phyloP scores from a whole-genome alignment of 1,140 invertebrate species.

The Drosophila baimaii region DNA sequence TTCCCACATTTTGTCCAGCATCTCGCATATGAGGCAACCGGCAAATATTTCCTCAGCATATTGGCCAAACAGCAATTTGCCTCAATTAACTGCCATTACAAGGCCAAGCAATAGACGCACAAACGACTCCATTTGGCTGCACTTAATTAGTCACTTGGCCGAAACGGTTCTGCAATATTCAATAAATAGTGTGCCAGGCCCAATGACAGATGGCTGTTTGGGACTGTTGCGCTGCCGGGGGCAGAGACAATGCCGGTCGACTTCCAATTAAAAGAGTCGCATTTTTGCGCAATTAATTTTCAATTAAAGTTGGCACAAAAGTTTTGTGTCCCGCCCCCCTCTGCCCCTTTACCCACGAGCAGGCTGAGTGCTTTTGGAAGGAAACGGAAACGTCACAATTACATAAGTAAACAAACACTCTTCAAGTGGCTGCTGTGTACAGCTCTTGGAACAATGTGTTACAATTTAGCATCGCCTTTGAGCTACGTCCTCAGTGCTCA shows the following conservation, averaged over 20 bases:
- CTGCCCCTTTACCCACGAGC: neutral
- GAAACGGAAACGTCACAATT: conserved; percentile 68
- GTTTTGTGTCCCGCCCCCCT: conserved; percentile 13
- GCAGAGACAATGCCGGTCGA: conserved; percentile 10
- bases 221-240: neutral
- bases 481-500: conserved; percentile 25
- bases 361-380: conserved; percentile 9
- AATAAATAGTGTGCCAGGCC: conserved; percentile 58
- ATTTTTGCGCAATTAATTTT: conserved; percentile 60
- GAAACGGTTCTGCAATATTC: conserved; percentile 53
- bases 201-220: conserved; percentile 47
- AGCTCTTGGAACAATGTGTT: conserved; percentile 68
- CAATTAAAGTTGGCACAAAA: conserved; percentile 66
- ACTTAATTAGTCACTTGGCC: conserved; percentile 67
- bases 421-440: conserved; percentile 25
- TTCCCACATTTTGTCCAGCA: conserved; percentile 49
- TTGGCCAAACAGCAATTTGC: conserved; percentile 66
- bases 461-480: conserved; percentile 69
- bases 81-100: conserved; percentile 75
- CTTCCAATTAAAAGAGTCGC: conserved; percentile 44
- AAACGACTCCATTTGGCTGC: conserved; percentile 38
- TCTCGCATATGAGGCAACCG: conserved; percentile 1
- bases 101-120: conserved; percentile 21
- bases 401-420: conserved; percentile 81
- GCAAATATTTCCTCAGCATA: conserved; percentile 45